These are phyloP conservation scores for Ailuropoda melanoleuca DNA, from an alignment of 2,113 vertebrate genomes.

Conservation along the genomic window DNA sequence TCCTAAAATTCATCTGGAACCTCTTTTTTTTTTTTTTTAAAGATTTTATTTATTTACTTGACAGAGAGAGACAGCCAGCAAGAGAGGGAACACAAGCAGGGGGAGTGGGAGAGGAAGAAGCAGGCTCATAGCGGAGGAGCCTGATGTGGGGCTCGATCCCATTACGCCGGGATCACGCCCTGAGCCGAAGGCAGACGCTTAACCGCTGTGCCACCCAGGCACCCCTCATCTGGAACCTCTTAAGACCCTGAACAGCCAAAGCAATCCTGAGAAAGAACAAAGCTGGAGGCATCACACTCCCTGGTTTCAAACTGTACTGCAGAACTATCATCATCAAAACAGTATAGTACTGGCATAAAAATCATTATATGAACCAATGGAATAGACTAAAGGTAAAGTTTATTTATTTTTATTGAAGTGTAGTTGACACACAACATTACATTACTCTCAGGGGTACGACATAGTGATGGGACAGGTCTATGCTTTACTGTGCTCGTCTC, in stretches of 20 bases:
- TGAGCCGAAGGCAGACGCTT: too few species aligned
- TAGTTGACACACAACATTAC: neutral
- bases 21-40: too few species aligned
- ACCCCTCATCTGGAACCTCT: neutral
- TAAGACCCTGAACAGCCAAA: neutral
- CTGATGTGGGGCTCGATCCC: too few species aligned
- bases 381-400: too few species aligned
- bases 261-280: neutral
- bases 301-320: neutral
- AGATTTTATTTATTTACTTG: too few species aligned
- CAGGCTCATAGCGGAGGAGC: too few species aligned
- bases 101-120: too few species aligned
- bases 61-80: too few species aligned
- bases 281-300: neutral
- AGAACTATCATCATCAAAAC: neutral
- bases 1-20: neutral
- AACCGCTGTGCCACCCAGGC: too few species aligned
- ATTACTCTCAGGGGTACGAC: neutral
- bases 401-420: neutral
- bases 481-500: neutral
- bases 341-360: neutral
- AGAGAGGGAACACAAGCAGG: too few species aligned
- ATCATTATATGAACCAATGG: fast-evolving
- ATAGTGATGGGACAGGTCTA: neutral
- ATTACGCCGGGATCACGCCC: too few species aligned